These are phyloP conservation scores for Penaeus chinensis DNA, from an alignment of 1,140 invertebrate genomes.

Conservation along the genomic window DNA sequence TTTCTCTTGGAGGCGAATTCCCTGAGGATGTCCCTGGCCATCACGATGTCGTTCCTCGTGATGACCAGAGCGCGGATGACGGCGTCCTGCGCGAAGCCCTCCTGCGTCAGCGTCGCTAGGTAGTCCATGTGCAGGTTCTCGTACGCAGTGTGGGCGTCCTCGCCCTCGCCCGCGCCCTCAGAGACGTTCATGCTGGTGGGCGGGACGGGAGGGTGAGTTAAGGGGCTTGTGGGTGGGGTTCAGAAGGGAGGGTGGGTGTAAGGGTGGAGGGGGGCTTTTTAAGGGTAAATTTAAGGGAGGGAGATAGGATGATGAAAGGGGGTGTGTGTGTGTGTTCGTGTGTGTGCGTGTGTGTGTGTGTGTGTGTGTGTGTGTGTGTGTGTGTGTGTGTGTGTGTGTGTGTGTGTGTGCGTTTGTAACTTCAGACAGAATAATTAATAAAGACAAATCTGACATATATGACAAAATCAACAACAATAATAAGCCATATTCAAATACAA, in stretches of 20 bases:
- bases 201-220: not conserved
- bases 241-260: not conserved
- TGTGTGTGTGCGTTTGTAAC: not conserved
- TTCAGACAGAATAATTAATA: too few relatives aligned
- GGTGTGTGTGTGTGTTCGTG: too few relatives aligned
- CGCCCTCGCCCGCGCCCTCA: slow-evolving; percentile 24
- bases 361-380: too few relatives aligned
- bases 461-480: too few relatives aligned
- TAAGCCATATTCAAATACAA: too few relatives aligned
- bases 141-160: slow-evolving; percentile 72
- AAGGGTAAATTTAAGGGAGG: not conserved
- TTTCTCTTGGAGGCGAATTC: slow-evolving; percentile 82
- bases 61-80: slow-evolving; percentile 91
- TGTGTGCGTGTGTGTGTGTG: too few relatives aligned
- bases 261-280: not conserved
- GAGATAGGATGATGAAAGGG: slow-evolving; percentile 52
- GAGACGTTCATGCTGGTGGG: slow-evolving; percentile 26
- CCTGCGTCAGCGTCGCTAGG: slow-evolving; percentile 85
- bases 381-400: not conserved
- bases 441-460: too few relatives aligned
- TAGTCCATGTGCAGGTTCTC: slow-evolving; percentile 93
- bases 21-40: slow-evolving; percentile 94
- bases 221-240: not conserved
- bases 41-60: slow-evolving; percentile 90
- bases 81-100: slow-evolving; percentile 89